Base-by-base conservation (phyloP, 2,113 vertebrate species). In the Thalassarche chlororhynchos region DNA sequence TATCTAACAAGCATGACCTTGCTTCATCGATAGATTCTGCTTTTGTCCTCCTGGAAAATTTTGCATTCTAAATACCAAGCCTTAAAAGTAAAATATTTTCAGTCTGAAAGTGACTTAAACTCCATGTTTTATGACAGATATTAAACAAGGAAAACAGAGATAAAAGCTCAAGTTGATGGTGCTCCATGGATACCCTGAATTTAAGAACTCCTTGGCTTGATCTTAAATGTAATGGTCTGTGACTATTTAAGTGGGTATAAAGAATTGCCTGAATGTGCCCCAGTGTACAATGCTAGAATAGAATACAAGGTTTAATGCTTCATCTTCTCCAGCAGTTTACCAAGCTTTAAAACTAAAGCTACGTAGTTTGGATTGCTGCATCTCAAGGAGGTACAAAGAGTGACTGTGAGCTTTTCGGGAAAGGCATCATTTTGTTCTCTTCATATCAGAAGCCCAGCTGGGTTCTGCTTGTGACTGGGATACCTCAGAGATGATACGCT, bases 401-500 rank as follows among this genome's bases (percentile, higher is more conserved):
- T 2, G 10, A 28, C n/a, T 12, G 13, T 4, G 8, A 61, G 49
- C 16, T 18, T 36, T 40, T 17, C 1, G 5, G 32, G 38, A 9
- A 29, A 0, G 15, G 42, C 23, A 51, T 4, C 5, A 0, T 11
- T 34, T 28, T 16, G 38, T 17, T 25, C 16, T 13, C 32, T 25
- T 57, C 17, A 17, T 0, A 34, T 16, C 24, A 44, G n/a, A 21
- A 46, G 9, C 60, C 17, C 17, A 31, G 4, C 12, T 2, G 7
- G 17, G 29, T 31, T 88, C 17, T 12, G 21, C 52, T 15, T 7
- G 55, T 12, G 26, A 3, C 19, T 1, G 46, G 13, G 55, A 32
- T 17, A 62, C 29, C 20, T 5, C 3, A 21, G 6, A 2, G 9
- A 16, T 2, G 6, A 15, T 0, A 14, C 3, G 0, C 29, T 2